A percentile compares a stretch with the other conserved stretches of the same genome.
Evolutionary conservation across 1,140 invertebrate species (phyloP).

Genomic region (Drosophila eugracilis): DNA sequence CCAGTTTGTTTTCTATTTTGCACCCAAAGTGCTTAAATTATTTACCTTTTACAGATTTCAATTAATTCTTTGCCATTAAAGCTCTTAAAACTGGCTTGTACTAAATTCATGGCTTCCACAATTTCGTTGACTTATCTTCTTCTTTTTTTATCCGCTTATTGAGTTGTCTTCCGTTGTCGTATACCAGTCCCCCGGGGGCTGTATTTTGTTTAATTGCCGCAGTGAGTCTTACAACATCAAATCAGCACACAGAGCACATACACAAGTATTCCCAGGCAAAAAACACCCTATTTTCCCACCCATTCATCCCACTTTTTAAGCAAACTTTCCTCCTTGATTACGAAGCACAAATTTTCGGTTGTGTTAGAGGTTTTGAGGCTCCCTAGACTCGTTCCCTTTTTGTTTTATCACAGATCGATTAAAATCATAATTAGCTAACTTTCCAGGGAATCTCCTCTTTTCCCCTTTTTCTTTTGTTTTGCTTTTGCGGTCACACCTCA

Average conservation of each 20-base stretch:
- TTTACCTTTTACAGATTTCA: neutral
- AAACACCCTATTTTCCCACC: neutral
- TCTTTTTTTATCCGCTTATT: conserved; percentile 8
- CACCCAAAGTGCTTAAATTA: too few relatives aligned
- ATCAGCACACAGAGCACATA: conserved; percentile 65
- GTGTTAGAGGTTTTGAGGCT: conserved; percentile 8
- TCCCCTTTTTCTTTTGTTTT: neutral
- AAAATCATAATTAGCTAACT: conserved; percentile 78
- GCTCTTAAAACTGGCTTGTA: neutral
- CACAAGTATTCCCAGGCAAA: conserved; percentile 39
- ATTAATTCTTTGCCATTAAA: conserved; percentile 2
- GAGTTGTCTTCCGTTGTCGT: conserved; percentile 19
- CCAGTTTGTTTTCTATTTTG: too few relatives aligned
- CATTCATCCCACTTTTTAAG: neutral
- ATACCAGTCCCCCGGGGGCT: conserved; percentile 18
- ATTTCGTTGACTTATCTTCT: conserved; percentile 4
- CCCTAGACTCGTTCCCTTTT: neutral
- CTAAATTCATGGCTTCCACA: conserved; percentile 4
- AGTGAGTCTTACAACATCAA: conserved; percentile 49
- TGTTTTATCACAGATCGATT: conserved; percentile 56
- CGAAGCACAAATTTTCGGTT: conserved; percentile 24
- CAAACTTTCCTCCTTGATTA: conserved; percentile 53
- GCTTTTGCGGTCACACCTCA: conserved; percentile 37
- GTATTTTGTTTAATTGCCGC: conserved; percentile 63
- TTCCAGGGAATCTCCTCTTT: conserved; percentile 41